Base-by-base conservation (phyloP, 2,797 vertebrate species). In the Muscicapa striata region DNA sequence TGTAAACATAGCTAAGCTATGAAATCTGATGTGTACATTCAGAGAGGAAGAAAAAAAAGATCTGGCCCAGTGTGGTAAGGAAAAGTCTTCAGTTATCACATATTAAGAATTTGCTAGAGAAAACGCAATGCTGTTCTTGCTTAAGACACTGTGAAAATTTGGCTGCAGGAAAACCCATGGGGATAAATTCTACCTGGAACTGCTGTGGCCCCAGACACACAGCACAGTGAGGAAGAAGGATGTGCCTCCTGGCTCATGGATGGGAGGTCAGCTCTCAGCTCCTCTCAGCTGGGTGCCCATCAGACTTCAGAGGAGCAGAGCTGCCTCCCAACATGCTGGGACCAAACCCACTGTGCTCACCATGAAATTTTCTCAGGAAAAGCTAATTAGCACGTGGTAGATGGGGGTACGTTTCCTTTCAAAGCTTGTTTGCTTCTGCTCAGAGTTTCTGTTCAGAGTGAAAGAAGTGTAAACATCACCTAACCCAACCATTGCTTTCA, bases 401-500 rank as follows among this genome's bases (percentile, higher is more conserved):
- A 52, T 52, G 51, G 21, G n/a, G 13, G 10, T 24, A 79, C 0
- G 0, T 36, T 84, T 86, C 77, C 64, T 57, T 61, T 38, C 84
- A 63, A 84, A 77, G 29, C 26, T 29, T 70, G 55, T 57, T 89
- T 52, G 51, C 30, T 52, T 52, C 29, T 54, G 29, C 57, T 89
- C 29, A 43, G 67, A 80, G 45, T 0, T 52, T 52, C 30, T 73
- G 51, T 57, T 89, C 29, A 40, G 63, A 77, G 48, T 0, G 7
- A 61, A 69, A 77, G 54, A 64, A 74, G 48, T 8, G 18, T 66
- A 74, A 93, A 69, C 82, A 91, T 32, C 77, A 52, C 46, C 81
- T 80, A 76, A 84, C 41, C 64, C 72, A 77, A 77, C 69, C 81
- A 46, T 12, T 76, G 73, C 81, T 95, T 94, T 74, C 69, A 80